These are phyloP conservation scores for Grapholita molesta DNA, from an alignment of 1,140 invertebrate species.

Conservation along the genomic window DNA sequence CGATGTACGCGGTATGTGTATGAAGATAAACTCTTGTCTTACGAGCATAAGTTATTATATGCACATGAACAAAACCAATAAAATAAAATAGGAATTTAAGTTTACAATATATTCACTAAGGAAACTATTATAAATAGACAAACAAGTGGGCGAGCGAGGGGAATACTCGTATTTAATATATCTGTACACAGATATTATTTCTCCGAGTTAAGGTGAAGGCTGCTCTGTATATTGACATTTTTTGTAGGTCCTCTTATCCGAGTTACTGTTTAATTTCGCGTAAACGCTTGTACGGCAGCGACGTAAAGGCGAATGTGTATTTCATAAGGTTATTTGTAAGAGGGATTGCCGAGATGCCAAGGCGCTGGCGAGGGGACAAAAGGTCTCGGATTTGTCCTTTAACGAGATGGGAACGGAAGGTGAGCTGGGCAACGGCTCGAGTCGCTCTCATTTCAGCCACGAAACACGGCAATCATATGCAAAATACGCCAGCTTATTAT, in stretches of 20 bases:
- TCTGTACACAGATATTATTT: neutral
- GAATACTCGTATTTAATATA: neutral
- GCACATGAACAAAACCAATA: too few relatives aligned
- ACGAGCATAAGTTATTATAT: too few relatives aligned
- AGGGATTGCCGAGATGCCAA: neutral
- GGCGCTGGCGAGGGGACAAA: neutral
- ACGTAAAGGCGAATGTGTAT: neutral
- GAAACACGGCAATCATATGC: neutral
- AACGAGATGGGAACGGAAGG: neutral
- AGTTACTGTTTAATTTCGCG: neutral
- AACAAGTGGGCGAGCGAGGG: neutral
- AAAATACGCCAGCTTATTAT: neutral
- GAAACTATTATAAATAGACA: neutral
- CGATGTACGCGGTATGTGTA: too few relatives aligned
- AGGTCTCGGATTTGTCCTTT: neutral
- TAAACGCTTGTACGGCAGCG: neutral
- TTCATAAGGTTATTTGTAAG: neutral
- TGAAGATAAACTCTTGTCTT: too few relatives aligned
- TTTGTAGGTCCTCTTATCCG: neutral
- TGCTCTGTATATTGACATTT: neutral
- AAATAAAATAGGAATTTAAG: too few relatives aligned
- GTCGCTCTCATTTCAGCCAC: too few relatives aligned
- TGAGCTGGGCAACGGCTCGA: neutral
- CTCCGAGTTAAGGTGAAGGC: neutral
- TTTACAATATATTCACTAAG: too few relatives aligned